Evolutionary conservation across 1,140 invertebrate genomes (phyloP).

Genomic region (Nylanderia fulva): DNA sequence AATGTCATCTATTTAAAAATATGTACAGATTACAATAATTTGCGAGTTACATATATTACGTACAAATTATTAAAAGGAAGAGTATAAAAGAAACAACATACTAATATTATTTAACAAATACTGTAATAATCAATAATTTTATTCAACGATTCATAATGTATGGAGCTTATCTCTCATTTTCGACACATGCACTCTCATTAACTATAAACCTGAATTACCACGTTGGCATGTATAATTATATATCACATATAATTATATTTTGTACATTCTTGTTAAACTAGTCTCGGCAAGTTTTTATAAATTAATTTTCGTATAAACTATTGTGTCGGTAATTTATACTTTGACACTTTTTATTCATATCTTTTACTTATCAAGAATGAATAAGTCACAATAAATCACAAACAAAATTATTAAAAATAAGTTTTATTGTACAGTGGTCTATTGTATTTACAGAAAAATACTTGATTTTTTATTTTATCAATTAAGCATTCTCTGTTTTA

Average conservation of each 20-base stretch:
- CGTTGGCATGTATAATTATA: too few relatives aligned
- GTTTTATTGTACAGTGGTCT: not conserved
- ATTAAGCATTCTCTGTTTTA: not conserved
- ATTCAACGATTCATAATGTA: conserved; percentile 6
- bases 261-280: not conserved
- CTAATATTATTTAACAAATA: conserved; percentile 2
- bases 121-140: not conserved
- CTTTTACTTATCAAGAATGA: not conserved
- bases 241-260: not conserved
- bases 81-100: not conserved
- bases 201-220: not conserved
- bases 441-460: not conserved
- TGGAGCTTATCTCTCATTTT: not conserved
- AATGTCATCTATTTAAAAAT: not conserved
- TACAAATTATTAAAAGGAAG: not conserved
- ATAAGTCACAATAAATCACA: not conserved
- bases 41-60: not conserved
- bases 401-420: too few relatives aligned
- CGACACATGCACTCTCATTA: not conserved
- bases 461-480: not conserved
- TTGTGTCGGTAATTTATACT: not conserved
- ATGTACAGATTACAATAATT: not conserved
- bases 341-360: not conserved
- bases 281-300: too few relatives aligned
- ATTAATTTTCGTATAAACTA: not conserved